These are phyloP conservation scores for Zosterops japonicus DNA, from an alignment of 2,113 vertebrate species.

Conservation along the genomic window DNA sequence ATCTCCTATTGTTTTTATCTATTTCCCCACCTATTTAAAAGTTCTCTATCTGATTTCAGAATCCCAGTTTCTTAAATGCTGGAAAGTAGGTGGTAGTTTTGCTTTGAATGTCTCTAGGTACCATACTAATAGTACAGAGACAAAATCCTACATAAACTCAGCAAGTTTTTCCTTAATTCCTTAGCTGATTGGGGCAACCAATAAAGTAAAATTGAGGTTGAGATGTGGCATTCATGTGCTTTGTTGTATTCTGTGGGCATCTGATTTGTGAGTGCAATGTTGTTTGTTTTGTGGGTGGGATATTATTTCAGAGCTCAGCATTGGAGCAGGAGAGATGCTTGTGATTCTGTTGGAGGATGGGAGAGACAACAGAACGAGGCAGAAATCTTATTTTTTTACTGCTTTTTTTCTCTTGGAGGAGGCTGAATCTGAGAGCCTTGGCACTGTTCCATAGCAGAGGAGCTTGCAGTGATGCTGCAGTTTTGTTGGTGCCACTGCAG, in stretches of 20 bases:
- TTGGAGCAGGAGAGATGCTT: background rate
- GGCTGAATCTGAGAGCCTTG: background rate
- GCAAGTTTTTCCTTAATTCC: background rate
- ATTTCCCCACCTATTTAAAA: background rate
- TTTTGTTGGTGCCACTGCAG: slow-evolving; percentile 64
- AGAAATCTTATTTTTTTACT: background rate
- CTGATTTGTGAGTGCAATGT: background rate
- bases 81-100: background rate
- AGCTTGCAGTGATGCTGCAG: slow-evolving; percentile 52
- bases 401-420: background rate
- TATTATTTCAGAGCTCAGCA: background rate
- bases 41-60: background rate
- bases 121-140: background rate
- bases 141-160: background rate
- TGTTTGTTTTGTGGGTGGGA: background rate
- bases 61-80: background rate
- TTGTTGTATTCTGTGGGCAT: background rate
- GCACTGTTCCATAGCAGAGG: background rate
- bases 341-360: background rate
- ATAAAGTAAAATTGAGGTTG: background rate
- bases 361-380: background rate
- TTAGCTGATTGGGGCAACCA: background rate
- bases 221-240: fast-evolving
- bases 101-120: background rate
- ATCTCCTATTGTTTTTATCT: background rate